Base-by-base conservation (phyloP, 1,140 invertebrate genomes). In the Sogatella furcifera region DNA sequence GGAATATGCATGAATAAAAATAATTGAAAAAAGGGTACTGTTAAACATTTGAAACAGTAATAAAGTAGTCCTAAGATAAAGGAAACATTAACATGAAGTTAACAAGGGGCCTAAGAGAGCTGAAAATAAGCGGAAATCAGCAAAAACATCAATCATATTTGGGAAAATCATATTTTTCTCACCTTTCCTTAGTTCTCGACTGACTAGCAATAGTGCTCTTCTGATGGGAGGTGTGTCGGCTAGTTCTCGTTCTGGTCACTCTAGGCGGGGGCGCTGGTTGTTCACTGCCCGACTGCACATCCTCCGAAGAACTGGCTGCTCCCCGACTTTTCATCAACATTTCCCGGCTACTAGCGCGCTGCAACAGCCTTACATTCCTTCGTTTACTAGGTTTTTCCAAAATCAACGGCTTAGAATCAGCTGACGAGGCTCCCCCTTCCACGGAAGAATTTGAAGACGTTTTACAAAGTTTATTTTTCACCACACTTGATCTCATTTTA, bases 291-390 rank as follows among this genome's bases (percentile, higher is more conserved):
- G 67, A 65, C 8, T 70, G 63, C 14, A 77, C 61, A 66, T 77
- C 77, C 67, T 78, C 77, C 1, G 77, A 78, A 13, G 76, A 77
- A 68, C 75, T 76, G 15, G 73, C 73, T 46, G 75, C 72, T 4
- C 72, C 71, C 55, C 74, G 70, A 6, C 21, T 53, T 44, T 74
- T 63, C 9, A 71, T 59, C n/a, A 69, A 28, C 10, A 74, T 72
- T 63, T 78, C 77, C 59, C 77, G 70, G 64, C 74, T 77, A 60
- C 68, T 76, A 8, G 76, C 76, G 54, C 75, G 66, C 62, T 78
- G 76, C 13, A 78, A 64, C 46, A 76, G 64, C 60, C 76, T 67
- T 13, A 75, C 74, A 10, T 72, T 69, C 55, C 70, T 69, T 2
- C 54, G 61, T 57, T 64, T 65, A 41, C 58, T 68, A 68, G 43